Evolutionary conservation across 2,113 vertebrate species (phyloP).

Genomic region (Rhipidura dahli): DNA sequence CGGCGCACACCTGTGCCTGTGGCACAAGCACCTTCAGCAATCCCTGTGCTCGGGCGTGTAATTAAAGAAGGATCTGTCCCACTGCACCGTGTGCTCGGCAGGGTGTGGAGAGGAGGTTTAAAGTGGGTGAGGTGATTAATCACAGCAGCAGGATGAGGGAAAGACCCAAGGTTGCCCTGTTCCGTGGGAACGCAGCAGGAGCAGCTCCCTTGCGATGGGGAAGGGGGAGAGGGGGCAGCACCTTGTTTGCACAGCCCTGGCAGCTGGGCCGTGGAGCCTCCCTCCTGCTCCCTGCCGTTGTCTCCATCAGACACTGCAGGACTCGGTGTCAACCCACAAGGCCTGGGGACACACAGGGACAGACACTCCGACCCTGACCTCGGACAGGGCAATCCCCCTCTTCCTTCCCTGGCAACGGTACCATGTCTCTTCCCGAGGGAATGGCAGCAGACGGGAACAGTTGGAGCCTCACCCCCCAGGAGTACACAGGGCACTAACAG

Average conservation of each 20-base stretch:
- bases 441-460: not conserved
- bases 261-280: not conserved
- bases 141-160: not conserved
- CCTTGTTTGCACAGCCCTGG: not conserved
- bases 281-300: not conserved
- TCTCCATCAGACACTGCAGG: not conserved
- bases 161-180: not conserved
- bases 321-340: fast-evolving
- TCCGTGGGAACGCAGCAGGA: fast-evolving
- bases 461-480: fast-evolving
- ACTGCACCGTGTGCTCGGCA: not conserved
- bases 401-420: fast-evolving
- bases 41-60: not conserved
- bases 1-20: not conserved
- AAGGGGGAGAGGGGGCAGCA: not conserved
- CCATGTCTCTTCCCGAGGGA: not conserved
- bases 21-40: not conserved
- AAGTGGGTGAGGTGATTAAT: not conserved
- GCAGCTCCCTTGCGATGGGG: not conserved
- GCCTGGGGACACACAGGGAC: not conserved
- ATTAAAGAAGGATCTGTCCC: not conserved
- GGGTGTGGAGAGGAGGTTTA: not conserved
- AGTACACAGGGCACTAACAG: not conserved
- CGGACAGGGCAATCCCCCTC: fast-evolving
- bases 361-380: fast-evolving